These are phyloP conservation scores for Oligia strigilis DNA, from an alignment of 2,888 invertebrate species.

Conservation along the genomic window DNA sequence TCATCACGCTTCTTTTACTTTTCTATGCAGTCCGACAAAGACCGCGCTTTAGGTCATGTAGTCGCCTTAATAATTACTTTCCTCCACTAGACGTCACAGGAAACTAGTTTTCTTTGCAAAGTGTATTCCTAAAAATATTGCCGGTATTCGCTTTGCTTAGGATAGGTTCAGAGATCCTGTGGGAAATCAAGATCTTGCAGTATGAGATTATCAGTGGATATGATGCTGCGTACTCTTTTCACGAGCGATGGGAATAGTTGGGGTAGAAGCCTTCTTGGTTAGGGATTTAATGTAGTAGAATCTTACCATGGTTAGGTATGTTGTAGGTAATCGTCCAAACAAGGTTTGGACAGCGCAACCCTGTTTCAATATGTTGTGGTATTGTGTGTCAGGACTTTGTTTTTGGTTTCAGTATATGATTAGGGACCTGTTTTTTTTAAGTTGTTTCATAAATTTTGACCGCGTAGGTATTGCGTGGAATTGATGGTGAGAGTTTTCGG, in stretches of 20 bases:
- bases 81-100: not conserved
- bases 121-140: conserved; percentile 28
- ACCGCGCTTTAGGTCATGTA: no score
- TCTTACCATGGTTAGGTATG: not conserved
- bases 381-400: no score
- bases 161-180: conserved; percentile 28
- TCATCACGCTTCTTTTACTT: no score
- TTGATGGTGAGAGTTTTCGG: no score
- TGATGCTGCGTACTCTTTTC: conserved; percentile 31
- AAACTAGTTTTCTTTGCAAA: conserved; percentile 3
- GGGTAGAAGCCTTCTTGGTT: not conserved
- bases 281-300: not conserved
- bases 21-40: no score
- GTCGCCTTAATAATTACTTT: not conserved
- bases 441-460: no score
- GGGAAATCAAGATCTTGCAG: conserved; percentile 52
- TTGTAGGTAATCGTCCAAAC: not conserved
- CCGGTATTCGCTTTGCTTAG: conserved; percentile 27
- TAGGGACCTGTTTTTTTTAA: no score
- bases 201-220: conserved; percentile 53
- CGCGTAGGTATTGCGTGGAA: no score
- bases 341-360: no score
- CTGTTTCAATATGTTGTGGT: not conserved
- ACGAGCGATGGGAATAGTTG: conserved; percentile 47
- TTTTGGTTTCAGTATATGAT: no score